These are phyloP conservation scores for Paraescarpia echinospica DNA, from an alignment of 1,140 invertebrate species.

Conservation along the genomic window DNA sequence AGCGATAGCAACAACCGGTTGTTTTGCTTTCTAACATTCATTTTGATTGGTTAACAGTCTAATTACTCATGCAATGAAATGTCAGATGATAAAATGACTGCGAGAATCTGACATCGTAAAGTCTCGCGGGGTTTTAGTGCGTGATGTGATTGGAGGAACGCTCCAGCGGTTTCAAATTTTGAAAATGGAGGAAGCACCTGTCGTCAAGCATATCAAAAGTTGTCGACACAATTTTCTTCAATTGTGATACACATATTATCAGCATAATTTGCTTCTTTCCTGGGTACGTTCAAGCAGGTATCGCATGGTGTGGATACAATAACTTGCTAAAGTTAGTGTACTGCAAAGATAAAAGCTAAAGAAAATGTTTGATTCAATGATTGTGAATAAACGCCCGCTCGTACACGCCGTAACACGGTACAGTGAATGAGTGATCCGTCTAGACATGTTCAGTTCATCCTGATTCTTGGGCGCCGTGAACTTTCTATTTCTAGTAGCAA, in stretches of 20 bases:
- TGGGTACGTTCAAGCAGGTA: background rate
- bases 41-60: background rate
- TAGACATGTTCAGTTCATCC: background rate
- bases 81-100: background rate
- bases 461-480: background rate
- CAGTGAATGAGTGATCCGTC: background rate
- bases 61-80: background rate
- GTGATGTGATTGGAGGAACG: slow-evolving; percentile 3
- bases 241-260: background rate
- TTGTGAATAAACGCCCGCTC: background rate
- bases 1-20: background rate
- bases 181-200: slow-evolving; percentile 3
- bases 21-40: background rate
- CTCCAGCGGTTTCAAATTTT: background rate
- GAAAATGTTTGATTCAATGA: background rate
- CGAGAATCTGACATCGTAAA: background rate
- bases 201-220: slow-evolving; percentile 5
- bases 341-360: background rate
- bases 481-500: background rate
- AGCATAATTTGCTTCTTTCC: background rate
- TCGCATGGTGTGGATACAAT: background rate
- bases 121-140: background rate
- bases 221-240: background rate
- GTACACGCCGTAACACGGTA: no score
- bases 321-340: background rate